Evolutionary conservation across 2,888 invertebrate species (phyloP).

Genomic region (Epinotia brunnichana): DNA sequence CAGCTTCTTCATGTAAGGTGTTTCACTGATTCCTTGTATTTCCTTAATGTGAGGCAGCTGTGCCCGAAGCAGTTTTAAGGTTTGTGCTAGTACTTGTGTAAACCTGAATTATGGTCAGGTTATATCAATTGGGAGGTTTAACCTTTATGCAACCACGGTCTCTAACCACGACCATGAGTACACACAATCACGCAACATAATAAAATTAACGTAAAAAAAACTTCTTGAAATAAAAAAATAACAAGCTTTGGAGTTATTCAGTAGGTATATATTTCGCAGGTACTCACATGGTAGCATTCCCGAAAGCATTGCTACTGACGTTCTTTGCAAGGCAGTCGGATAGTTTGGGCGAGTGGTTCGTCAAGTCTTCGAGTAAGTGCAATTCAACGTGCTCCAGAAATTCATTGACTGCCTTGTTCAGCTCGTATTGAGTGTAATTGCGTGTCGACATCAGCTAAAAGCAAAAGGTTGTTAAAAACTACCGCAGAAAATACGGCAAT

Average conservation of each 20-base stretch:
- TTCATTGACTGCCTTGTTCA: conserved; percentile 76
- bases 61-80: conserved; percentile 62
- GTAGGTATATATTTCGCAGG: too few species aligned
- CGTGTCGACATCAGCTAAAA: conserved; percentile 73
- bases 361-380: conserved; percentile 68
- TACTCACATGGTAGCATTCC: conserved; percentile 73
- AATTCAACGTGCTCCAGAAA: conserved; percentile 69
- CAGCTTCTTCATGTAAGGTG: conserved; percentile 61
- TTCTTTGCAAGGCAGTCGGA: conserved; percentile 66
- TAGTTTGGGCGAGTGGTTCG: conserved; percentile 60
- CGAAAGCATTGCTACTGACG: conserved; percentile 64
- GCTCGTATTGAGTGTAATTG: conserved; percentile 77
- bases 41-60: conserved; percentile 70
- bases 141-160: too few species aligned
- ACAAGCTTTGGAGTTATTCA: too few species aligned
- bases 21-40: conserved; percentile 62
- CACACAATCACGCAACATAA: too few species aligned
- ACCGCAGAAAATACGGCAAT: too few species aligned
- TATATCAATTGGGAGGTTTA: background rate
- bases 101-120: conserved; percentile 55
- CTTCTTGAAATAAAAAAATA: too few species aligned
- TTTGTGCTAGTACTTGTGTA: conserved; percentile 61
- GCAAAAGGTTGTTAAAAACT: background rate
- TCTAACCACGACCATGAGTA: too few species aligned
- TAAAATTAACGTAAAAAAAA: too few species aligned